These are phyloP conservation scores for Empis stercorea DNA, from an alignment of 2,888 invertebrate species.

Conservation along the genomic window DNA sequence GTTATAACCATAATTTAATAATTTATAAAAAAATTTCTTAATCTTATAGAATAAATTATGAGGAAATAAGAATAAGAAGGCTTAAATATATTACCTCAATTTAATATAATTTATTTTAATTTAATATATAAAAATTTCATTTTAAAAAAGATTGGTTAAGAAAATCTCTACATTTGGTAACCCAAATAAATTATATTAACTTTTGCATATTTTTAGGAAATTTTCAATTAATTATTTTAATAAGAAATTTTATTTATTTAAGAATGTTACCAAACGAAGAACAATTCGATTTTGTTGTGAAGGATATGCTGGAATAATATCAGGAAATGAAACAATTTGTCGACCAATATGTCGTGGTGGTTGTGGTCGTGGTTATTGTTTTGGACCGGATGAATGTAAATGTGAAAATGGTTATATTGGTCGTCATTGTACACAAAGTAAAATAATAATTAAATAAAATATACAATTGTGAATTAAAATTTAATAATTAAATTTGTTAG, in stretches of 20 bases:
- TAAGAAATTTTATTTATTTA: constrained; percentile 16
- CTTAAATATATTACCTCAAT: too few relatives aligned
- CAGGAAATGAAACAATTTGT: constrained; percentile 32
- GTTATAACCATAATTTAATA: too few relatives aligned
- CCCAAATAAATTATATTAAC: too few relatives aligned
- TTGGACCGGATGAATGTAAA: constrained; percentile 45
- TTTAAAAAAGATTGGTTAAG: too few relatives aligned
- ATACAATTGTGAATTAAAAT: not conserved
- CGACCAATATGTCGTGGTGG: constrained; percentile 33
- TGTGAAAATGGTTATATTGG: constrained; percentile 42
- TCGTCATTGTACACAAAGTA: constrained; percentile 31
- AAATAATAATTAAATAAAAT: constrained; percentile 10
- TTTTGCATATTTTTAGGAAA: too few relatives aligned
- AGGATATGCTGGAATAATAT: constrained; percentile 49
- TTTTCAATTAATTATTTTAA: too few relatives aligned
- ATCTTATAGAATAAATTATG: too few relatives aligned
- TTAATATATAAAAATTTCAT: too few relatives aligned
- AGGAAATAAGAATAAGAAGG: too few relatives aligned
- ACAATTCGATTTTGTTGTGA: constrained; percentile 62
- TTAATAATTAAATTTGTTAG: constrained; percentile 29
- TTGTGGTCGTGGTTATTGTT: constrained; percentile 39
- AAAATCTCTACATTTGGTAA: too few relatives aligned
- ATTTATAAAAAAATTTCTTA: too few relatives aligned
- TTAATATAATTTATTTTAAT: too few relatives aligned
- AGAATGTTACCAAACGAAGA: constrained; percentile 56